Base-by-base conservation (phyloP, 1,140 invertebrate genomes). In the Drosophila persimilis region DNA sequence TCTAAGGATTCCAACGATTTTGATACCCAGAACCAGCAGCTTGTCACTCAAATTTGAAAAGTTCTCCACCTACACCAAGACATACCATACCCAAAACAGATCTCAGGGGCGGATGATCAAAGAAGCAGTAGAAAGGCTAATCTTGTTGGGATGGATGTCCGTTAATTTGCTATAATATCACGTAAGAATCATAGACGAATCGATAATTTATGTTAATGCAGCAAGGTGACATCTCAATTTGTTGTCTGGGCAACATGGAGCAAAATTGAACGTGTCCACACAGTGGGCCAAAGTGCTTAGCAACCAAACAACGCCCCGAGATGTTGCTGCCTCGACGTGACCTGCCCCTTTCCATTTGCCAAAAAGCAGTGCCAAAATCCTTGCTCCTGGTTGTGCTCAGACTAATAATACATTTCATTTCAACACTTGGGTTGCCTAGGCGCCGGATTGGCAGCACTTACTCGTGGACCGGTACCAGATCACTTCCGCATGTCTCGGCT, bases 131-230 rank as follows among this genome's bases (percentile, higher is more conserved):
- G 11, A 24, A 57, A 46, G 83, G 78, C 76, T 79, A 83, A 83
- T 88, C 79, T 79, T 63, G 46, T 51, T 70, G 43, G 45, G 35
- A 61, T 60, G 56, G 43, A 56, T 67, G 74, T 70, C 72, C 79
- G 79, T 77, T 88, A 88, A 79, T 88, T 83, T 89, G 67, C 60
- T 79, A 66, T 63, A 77, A 79, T 67, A 83, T 89, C 83, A 88
- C 83, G 83, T 88, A 88, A 88, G 72, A 83, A 75, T 77, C 45
- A 39, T 15, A 50, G 13, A 24, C 35, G 60, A 69, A 88, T 88
- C 67, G 57, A 83, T 81, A 67, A 76, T 61, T 63, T 79, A 86
- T 88, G 67, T 76, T 73, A 88, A 72, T 73, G 71, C 71, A 65
- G 56, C 70, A 77, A 86, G 81, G 83, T 81, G 78, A 88, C 84